phyloP scores from a whole-genome alignment of 2,888 invertebrate species.

The Caenorhabditis panamensis region DNA sequence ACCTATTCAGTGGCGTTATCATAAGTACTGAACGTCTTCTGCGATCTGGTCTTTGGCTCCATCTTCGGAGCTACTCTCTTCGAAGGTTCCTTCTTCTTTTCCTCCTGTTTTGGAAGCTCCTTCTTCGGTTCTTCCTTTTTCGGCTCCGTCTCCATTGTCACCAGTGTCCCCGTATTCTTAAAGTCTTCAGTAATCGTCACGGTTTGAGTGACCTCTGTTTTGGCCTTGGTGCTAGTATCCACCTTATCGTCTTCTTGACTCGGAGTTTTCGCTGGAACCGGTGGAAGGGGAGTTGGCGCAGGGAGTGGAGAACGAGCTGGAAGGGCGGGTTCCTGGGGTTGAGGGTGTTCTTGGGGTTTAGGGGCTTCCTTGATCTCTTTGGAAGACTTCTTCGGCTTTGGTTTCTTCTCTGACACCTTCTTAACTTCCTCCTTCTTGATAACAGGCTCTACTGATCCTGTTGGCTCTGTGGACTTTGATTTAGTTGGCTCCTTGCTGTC shows the following conservation, averaged over 20 bases:
- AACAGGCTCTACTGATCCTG: neutral
- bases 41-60: neutral
- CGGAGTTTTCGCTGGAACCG: too few species aligned
- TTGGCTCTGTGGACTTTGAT: too few species aligned
- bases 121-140: neutral
- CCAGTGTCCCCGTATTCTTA: slow-evolving; percentile 6
- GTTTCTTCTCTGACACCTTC: neutral
- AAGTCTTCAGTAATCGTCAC: neutral
- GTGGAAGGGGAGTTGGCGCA: too few species aligned
- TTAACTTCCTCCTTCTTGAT: neutral
- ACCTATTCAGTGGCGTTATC: neutral
- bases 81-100: neutral
- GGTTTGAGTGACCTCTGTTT: slow-evolving; percentile 10
- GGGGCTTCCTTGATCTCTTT: neutral
- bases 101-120: neutral
- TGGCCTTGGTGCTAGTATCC: too few species aligned
- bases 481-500: too few species aligned
- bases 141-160: slow-evolving; percentile 2
- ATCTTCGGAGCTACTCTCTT: neutral
- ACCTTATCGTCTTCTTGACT: too few species aligned
- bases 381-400: too few species aligned
- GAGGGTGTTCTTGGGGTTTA: neutral
- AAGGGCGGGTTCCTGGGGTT: neutral
- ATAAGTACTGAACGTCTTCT: neutral
- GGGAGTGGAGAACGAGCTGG: too few species aligned